These are phyloP conservation scores for Hydrotaea cyrtoneurina DNA, from an alignment of 2,888 invertebrate genomes.

Conservation along the genomic window DNA sequence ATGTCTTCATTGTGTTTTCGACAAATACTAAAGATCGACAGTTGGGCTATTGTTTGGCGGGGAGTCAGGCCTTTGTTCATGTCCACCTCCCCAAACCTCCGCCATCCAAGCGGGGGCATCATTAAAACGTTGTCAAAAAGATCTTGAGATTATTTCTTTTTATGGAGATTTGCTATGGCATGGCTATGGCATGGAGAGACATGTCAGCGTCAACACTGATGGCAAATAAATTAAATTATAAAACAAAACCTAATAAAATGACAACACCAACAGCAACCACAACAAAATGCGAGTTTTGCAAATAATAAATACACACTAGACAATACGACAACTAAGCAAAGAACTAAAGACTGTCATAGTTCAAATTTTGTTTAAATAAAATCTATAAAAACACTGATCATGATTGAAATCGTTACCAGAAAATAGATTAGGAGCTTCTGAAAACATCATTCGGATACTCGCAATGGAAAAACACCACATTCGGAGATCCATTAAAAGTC, in stretches of 20 bases:
- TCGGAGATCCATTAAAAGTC: no score
- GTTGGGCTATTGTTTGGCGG: not conserved
- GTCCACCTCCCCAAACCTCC: no score
- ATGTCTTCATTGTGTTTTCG: conserved; percentile 55
- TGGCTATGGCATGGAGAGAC: conserved; percentile 37
- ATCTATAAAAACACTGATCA: no score
- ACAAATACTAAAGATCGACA: not conserved
- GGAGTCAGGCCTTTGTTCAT: not conserved
- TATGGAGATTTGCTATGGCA: conserved; percentile 11
- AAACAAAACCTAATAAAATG: conserved; percentile 33
- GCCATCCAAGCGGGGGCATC: not conserved
- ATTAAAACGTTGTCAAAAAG: conserved; percentile 34
- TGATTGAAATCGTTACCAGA: no score
- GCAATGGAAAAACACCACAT: no score
- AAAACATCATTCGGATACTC: no score
- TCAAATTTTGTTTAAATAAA: no score
- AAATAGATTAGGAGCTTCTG: no score
- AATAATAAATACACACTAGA: not conserved
- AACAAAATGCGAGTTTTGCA: conserved; percentile 38
- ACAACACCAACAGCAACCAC: conserved; percentile 37
- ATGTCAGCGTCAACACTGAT: conserved; percentile 61
- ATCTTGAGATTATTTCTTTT: conserved; percentile 30
- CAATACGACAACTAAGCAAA: not conserved
- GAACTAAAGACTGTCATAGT: not conserved
- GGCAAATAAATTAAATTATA: conserved; percentile 67